Percentiles rank a stretch among this genome's conserved stretches.
These are phyloP conservation scores for Pseudopodoces humilis DNA, from an alignment of 2,113 vertebrate genomes.

Conservation along the genomic window DNA sequence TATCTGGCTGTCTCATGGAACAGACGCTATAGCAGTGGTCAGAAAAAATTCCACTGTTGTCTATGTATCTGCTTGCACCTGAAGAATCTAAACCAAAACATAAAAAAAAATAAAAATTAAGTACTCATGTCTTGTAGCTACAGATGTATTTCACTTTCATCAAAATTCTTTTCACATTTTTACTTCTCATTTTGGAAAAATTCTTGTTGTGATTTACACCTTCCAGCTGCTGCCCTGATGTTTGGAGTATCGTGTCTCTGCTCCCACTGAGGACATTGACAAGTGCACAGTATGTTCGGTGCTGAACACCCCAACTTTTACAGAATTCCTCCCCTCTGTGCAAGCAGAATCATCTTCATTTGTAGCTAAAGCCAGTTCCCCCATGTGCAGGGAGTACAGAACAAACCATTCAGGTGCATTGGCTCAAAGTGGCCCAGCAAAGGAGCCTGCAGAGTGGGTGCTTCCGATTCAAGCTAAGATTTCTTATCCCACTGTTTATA, in stretches of 20 bases:
- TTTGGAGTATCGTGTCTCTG: background rate
- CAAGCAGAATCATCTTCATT: background rate
- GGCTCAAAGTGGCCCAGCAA: background rate
- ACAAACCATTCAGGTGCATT: rapidly evolving
- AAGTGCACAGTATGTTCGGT: rapidly evolving
- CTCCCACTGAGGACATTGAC: background rate
- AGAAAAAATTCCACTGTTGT: slow-evolving; percentile 82
- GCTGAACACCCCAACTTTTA: background rate
- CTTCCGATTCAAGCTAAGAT: background rate
- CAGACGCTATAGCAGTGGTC: slow-evolving; percentile 84
- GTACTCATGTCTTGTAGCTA: background rate
- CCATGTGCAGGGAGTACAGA: background rate
- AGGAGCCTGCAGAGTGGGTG: rapidly evolving
- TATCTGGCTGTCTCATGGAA: slow-evolving; percentile 79
- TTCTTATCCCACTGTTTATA: background rate
- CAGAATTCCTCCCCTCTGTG: background rate
- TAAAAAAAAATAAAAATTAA: background rate
- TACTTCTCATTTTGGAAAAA: background rate
- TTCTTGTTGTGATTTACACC: background rate
- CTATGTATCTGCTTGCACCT: slow-evolving; percentile 76
- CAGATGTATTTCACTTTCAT: background rate
- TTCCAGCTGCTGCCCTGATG: background rate
- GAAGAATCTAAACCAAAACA: slow-evolving; percentile 70
- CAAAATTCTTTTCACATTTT: background rate
- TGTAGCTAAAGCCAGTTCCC: background rate